Conservation (phyloP, 2,888 invertebrate species). For the Plagodis pulveraria region DNA sequence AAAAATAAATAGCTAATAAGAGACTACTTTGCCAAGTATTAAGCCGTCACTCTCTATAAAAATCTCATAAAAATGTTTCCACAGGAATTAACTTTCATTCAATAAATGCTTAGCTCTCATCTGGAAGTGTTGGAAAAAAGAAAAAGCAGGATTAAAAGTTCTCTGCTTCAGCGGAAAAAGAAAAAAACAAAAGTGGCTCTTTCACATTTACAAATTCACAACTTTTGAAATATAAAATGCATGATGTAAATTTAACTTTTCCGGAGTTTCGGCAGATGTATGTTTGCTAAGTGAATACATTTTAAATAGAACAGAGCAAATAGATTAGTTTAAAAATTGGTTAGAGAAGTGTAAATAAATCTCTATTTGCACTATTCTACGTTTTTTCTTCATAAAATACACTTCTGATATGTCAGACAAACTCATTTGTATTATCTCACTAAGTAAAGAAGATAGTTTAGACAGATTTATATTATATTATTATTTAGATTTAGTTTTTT, state of each 20-base stretch:
- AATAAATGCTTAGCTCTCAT: slow-evolving; percentile 43
- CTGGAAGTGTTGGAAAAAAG: slow-evolving; percentile 45
- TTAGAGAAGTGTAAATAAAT: too few species aligned
- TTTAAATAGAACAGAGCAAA: too few species aligned
- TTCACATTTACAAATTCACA: slow-evolving; percentile 24
- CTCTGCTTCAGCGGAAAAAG: slow-evolving; percentile 34
- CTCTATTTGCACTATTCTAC: too few species aligned
- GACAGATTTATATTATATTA: too few species aligned
- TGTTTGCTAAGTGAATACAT: not conserved
- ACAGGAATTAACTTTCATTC: slow-evolving; percentile 38
- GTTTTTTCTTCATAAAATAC: too few species aligned
- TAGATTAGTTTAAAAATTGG: too few species aligned
- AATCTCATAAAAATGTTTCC: slow-evolving; percentile 21
- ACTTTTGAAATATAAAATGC: slow-evolving; percentile 11
- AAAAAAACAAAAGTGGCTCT: slow-evolving; percentile 15
- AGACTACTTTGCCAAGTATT: too few species aligned
- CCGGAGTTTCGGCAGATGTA: slow-evolving; percentile 1
- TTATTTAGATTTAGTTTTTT: not conserved
- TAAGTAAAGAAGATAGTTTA: not conserved
- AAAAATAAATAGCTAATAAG: too few species aligned
- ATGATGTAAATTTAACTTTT: slow-evolving; percentile 1
- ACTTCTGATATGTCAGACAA: too few species aligned
- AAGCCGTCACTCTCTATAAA: too few species aligned
- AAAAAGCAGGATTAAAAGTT: slow-evolving; percentile 40
- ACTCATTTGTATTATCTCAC: not conserved